phyloP scores from a whole-genome alignment of 2,797 vertebrate species.

The Esox masquinongy region DNA sequence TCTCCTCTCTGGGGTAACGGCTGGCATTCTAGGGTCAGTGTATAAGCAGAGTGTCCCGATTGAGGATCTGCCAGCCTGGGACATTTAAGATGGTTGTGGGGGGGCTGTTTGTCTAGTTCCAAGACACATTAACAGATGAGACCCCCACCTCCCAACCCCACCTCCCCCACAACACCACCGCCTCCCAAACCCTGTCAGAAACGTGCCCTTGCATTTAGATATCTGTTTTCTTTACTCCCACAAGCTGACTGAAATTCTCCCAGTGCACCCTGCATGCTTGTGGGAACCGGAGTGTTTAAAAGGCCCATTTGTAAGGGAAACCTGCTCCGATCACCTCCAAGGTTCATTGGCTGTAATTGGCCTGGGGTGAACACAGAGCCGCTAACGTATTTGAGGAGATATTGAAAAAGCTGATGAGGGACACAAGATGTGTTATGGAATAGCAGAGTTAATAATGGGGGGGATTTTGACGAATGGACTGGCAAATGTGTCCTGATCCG shows the following conservation, averaged over 20 bases:
- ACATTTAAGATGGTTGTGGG: conserved; percentile 43
- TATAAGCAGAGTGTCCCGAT: conserved; percentile 53
- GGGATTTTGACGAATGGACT: conserved; percentile 81
- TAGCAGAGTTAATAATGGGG: conserved; percentile 79
- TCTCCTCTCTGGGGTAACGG: no score
- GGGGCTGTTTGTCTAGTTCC: not conserved
- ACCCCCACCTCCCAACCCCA: conserved; percentile 8
- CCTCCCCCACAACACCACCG: conserved; percentile 9
- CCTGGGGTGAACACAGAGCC: conserved; percentile 71
- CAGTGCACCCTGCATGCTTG: conserved; percentile 33
- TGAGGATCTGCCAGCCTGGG: conserved; percentile 51
- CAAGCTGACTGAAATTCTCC: not conserved
- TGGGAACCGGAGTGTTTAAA: conserved; percentile 46
- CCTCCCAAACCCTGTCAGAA: conserved; percentile 14
- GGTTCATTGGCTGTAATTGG: conserved; percentile 74
- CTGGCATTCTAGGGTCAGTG: conserved; percentile 50
- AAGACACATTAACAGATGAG: not conserved
- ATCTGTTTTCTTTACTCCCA: conserved; percentile 38
- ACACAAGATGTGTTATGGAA: conserved; percentile 78
- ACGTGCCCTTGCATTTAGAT: conserved; percentile 45
- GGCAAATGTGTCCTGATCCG: conserved; percentile 76
- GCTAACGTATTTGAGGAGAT: conserved; percentile 78
- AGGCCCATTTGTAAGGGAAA: conserved; percentile 68
- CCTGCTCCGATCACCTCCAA: conserved; percentile 64
- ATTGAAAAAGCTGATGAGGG: conserved; percentile 80